These are phyloP conservation scores for Himalopsyche tibetana DNA, from an alignment of 2,888 invertebrate species.

Conservation along the genomic window DNA sequence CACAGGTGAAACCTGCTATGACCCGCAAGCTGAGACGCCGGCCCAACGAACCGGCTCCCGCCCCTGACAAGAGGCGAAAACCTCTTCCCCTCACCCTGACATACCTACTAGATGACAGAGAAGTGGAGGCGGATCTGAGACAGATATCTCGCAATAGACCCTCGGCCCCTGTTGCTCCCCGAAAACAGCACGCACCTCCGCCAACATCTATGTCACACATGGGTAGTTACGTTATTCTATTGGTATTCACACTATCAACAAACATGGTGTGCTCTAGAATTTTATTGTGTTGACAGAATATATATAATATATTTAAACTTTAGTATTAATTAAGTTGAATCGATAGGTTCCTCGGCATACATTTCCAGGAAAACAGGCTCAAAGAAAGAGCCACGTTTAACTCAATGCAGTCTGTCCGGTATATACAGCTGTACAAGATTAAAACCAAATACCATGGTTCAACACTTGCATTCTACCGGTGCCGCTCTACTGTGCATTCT, in stretches of 20 bases:
- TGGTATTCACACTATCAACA: slow-evolving; percentile 6
- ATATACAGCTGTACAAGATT: no score
- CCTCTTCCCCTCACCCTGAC: slow-evolving; percentile 91
- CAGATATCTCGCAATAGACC: slow-evolving; percentile 80
- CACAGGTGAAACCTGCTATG: slow-evolving; percentile 93
- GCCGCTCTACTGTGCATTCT: no score
- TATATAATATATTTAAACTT: no score
- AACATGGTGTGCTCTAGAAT: no score
- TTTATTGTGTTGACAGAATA: no score
- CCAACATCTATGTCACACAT: slow-evolving; percentile 66
- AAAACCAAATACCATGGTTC: no score
- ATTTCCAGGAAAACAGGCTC: no score
- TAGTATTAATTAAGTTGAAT: no score
- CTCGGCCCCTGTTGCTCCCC: slow-evolving; percentile 45
- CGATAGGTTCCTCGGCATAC: no score
- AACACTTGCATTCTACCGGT: no score
- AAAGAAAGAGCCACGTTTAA: no score
- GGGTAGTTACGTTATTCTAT: slow-evolving; percentile 44
- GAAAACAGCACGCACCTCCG: slow-evolving; percentile 68
- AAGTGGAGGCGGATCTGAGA: slow-evolving; percentile 91
- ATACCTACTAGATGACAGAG: slow-evolving; percentile 91
- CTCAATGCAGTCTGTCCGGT: no score
- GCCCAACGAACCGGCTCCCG: slow-evolving; percentile 95
- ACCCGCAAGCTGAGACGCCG: slow-evolving; percentile 93
- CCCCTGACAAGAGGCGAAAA: slow-evolving; percentile 91